Conservation (phyloP, 2,888 invertebrate species). For the Drosophila atripex region DNA sequence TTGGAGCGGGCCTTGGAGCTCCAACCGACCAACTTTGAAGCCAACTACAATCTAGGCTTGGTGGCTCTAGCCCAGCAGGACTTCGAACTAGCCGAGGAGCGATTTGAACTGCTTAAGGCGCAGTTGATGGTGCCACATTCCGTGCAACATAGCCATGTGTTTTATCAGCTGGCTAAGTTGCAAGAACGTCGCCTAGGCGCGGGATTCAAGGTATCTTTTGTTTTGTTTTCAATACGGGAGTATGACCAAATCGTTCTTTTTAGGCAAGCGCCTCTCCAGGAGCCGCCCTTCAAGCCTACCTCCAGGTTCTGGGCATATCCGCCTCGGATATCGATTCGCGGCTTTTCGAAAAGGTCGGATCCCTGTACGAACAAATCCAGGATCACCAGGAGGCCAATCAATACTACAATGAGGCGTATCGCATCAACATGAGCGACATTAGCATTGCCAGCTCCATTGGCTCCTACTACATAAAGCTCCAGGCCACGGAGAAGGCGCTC, state of each 20-base stretch:
- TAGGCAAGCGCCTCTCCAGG: slow-evolving; percentile 82
- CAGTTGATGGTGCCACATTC: slow-evolving; percentile 78
- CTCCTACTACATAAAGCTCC: slow-evolving; percentile 94
- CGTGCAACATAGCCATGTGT: slow-evolving; percentile 85
- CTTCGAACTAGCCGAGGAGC: slow-evolving; percentile 90
- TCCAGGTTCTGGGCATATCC: slow-evolving; percentile 91
- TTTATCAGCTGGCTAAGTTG: slow-evolving; percentile 91
- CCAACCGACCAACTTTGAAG: slow-evolving; percentile 93
- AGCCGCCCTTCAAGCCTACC: slow-evolving; percentile 86
- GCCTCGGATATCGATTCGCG: slow-evolving; percentile 94
- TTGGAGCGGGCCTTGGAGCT: slow-evolving; percentile 90
- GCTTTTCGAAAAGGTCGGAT: slow-evolving; percentile 94
- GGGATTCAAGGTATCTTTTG: slow-evolving; percentile 7
- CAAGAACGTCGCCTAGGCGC: slow-evolving; percentile 86
- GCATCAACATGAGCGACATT: slow-evolving; percentile 82
- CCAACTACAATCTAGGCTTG: slow-evolving; percentile 91
- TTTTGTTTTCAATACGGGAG: not conserved
- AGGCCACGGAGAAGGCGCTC: slow-evolving; percentile 94
- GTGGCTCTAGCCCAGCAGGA: slow-evolving; percentile 85
- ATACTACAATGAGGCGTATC: slow-evolving; percentile 83
- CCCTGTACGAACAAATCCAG: slow-evolving; percentile 94
- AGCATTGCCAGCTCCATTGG: slow-evolving; percentile 95
- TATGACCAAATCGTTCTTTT: not conserved
- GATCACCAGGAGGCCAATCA: slow-evolving; percentile 93
- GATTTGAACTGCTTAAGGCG: slow-evolving; percentile 89